These are phyloP conservation scores for Atherinomorus stipes DNA, from an alignment of 2,113 vertebrate genomes.

Conservation along the genomic window DNA sequence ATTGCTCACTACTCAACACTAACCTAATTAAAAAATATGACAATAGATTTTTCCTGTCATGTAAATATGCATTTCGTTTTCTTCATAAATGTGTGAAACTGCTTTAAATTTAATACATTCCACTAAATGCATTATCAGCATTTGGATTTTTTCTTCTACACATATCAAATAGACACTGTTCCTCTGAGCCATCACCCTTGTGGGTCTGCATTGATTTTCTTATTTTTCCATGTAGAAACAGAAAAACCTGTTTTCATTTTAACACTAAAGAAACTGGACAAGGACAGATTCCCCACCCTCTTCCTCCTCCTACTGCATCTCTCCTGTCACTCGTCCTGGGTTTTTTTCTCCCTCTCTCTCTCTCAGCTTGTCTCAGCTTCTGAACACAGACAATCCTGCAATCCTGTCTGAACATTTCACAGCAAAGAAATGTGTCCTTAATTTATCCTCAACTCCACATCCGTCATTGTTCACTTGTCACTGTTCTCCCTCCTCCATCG, in stretches of 20 bases:
- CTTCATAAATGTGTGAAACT: too few species aligned
- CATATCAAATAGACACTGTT: not conserved
- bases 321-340: slow-evolving; percentile 11
- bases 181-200: not conserved
- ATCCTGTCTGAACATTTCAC: slow-evolving; percentile 13
- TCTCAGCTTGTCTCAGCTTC: not conserved
- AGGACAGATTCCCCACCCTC: slow-evolving; percentile 2
- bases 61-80: too few species aligned
- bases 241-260: not conserved
- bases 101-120: too few species aligned
- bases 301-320: slow-evolving; percentile 24
- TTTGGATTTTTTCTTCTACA: too few species aligned
- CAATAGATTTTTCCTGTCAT: too few species aligned
- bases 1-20: too few species aligned
- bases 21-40: too few species aligned
- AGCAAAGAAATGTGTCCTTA: slow-evolving; percentile 23
- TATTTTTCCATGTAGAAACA: slow-evolving; percentile 3
- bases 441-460: slow-evolving; percentile 31
- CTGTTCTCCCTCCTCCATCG: slow-evolving; percentile 9
- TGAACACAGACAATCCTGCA: slow-evolving; percentile 10
- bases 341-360: too few species aligned
- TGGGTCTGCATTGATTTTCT: not conserved
- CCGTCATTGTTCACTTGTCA: slow-evolving; percentile 52
- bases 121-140: too few species aligned
- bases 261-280: slow-evolving; percentile 25